Conservation (phyloP, 2,113 vertebrate genomes). For the Alethe diademata region DNA sequence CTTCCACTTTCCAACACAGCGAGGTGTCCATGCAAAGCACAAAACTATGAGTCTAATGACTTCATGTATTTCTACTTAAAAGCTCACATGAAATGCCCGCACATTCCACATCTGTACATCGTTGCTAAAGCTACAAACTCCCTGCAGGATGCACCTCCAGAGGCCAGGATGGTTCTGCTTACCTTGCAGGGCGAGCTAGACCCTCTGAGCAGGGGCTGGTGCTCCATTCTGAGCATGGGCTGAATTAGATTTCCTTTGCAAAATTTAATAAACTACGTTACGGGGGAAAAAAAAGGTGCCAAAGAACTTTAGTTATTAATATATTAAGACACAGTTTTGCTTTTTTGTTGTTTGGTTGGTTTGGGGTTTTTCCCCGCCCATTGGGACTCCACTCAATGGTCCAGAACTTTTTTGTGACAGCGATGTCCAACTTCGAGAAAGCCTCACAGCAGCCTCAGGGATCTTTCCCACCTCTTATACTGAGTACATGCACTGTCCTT, state of each 20-base stretch:
- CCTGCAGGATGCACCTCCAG: neutral
- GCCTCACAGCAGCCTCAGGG: neutral
- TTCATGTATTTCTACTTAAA: neutral
- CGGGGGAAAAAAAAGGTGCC: neutral
- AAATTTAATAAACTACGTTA: conserved; percentile 1
- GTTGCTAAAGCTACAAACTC: neutral
- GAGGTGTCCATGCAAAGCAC: neutral
- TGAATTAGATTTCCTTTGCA: neutral
- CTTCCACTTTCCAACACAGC: neutral
- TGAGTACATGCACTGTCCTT: fast-evolving
- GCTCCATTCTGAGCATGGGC: conserved; percentile 16
- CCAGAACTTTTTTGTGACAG: too few relatives aligned
- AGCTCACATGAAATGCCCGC: neutral
- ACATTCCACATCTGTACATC: neutral
- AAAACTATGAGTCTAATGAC: neutral
- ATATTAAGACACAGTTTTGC: neutral
- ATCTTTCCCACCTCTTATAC: fast-evolving
- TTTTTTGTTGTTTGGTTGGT: neutral
- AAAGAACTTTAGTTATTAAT: neutral
- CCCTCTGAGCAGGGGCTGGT: conserved; percentile 19
- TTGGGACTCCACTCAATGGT: neutral
- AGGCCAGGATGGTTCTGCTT: neutral
- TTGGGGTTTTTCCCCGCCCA: neutral
- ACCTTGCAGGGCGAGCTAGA: neutral
- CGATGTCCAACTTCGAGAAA: fast-evolving